These are phyloP conservation scores for Bryconaethiops microstoma DNA, from an alignment of 2,797 vertebrate species.

Conservation along the genomic window DNA sequence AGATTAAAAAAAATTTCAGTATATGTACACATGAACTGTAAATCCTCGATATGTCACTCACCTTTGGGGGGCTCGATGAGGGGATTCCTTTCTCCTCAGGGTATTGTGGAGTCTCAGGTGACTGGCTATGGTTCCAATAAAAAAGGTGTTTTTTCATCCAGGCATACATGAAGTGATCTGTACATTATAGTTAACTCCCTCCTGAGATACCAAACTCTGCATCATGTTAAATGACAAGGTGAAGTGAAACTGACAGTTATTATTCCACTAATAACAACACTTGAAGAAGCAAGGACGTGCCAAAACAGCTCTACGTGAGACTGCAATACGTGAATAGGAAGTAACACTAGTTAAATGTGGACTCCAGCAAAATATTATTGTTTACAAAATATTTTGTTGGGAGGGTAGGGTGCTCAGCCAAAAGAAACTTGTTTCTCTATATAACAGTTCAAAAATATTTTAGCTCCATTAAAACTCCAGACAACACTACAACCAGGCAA, in stretches of 20 bases:
- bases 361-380: neutral
- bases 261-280: conserved; percentile 10
- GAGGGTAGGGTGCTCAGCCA: no score
- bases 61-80: neutral
- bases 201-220: neutral
- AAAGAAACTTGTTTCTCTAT: neutral
- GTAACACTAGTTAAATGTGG: neutral
- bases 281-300: neutral
- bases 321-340: neutral
- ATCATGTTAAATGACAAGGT: neutral
- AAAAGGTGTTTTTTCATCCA: neutral
- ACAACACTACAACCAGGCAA: neutral
- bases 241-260: neutral
- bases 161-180: neutral
- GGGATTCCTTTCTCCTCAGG: neutral
- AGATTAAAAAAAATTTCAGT: no score
- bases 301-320: neutral
- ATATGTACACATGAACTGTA: neutral
- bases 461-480: no score
- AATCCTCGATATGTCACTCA: neutral
- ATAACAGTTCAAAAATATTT: neutral
- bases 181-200: neutral
- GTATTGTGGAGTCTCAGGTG: conserved; percentile 4
- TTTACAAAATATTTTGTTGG: neutral
- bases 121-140: conserved; percentile 1